Conservation (phyloP, 1,140 invertebrate genomes). For the Daktulosphaira vitifoliae region DNA sequence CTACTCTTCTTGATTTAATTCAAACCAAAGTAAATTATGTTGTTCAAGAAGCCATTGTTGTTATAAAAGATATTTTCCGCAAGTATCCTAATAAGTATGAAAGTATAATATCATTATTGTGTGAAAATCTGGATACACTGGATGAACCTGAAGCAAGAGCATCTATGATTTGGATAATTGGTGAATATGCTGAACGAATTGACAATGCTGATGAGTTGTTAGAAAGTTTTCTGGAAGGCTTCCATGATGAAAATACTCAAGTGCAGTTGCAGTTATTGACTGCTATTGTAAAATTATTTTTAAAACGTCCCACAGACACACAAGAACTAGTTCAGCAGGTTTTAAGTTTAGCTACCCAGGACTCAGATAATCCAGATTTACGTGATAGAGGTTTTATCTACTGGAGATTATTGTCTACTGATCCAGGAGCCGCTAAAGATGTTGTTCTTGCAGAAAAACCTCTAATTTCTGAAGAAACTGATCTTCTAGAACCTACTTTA, state of each 20-base stretch:
- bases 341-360: slow-evolving; percentile 86
- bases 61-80: slow-evolving; percentile 99
- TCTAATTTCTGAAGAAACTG: slow-evolving; percentile 98
- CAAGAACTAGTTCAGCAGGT: slow-evolving; percentile 95
- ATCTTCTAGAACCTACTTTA: slow-evolving; percentile 93
- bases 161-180: slow-evolving; percentile 99
- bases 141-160: slow-evolving; percentile 98
- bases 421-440: slow-evolving; percentile 97
- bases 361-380: slow-evolving; percentile 99
- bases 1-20: slow-evolving; percentile 96
- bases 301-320: slow-evolving; percentile 95
- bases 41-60: slow-evolving; percentile 99
- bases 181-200: slow-evolving; percentile 92
- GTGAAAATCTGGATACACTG: slow-evolving; percentile 96
- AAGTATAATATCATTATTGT: slow-evolving; percentile 97
- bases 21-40: slow-evolving; percentile 99
- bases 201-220: slow-evolving; percentile 98
- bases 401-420: slow-evolving; percentile 96
- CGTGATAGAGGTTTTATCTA: slow-evolving; percentile 99
- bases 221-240: slow-evolving; percentile 98
- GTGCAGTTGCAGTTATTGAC: slow-evolving; percentile 95
- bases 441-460: slow-evolving; percentile 99
- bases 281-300: slow-evolving; percentile 96
- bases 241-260: slow-evolving; percentile 99
- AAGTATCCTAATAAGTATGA: slow-evolving; percentile 99